Percentiles rank a stretch among this genome's conserved stretches.
These are phyloP conservation scores for Tachycineta bicolor DNA, from an alignment of 2,113 vertebrate species.

Conservation along the genomic window DNA sequence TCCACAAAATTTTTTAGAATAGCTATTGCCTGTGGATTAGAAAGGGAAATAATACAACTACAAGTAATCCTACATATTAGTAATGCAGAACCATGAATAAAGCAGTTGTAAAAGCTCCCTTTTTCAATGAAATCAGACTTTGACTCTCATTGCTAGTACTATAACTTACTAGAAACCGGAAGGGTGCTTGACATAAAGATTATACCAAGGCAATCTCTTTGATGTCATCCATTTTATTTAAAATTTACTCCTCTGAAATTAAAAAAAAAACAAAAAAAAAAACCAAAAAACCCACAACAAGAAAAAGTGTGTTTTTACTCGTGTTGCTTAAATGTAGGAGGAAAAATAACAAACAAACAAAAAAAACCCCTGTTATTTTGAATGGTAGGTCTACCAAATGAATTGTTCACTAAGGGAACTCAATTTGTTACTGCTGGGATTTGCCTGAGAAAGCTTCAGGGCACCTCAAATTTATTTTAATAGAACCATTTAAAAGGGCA, in stretches of 20 bases:
- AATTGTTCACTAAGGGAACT: background rate
- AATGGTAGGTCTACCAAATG: background rate
- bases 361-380: background rate
- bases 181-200: background rate
- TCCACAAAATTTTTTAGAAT: background rate
- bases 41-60: background rate
- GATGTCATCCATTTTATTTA: background rate
- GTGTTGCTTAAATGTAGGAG: background rate
- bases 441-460: background rate
- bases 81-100: background rate
- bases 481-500: constrained; percentile 2
- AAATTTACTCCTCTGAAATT: background rate
- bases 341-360: background rate
- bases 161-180: constrained; percentile 47
- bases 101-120: background rate
- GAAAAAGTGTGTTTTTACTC: background rate
- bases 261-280: background rate
- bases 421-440: background rate
- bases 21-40: background rate
- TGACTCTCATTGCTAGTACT: background rate
- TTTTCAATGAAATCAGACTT: constrained; percentile 16
- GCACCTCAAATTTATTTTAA: background rate
- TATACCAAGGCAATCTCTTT: constrained; percentile 3
- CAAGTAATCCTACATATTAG: background rate
- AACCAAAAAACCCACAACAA: background rate